Conservation (phyloP, 2,113 vertebrate species). For the Pelodiscus sinensis region DNA sequence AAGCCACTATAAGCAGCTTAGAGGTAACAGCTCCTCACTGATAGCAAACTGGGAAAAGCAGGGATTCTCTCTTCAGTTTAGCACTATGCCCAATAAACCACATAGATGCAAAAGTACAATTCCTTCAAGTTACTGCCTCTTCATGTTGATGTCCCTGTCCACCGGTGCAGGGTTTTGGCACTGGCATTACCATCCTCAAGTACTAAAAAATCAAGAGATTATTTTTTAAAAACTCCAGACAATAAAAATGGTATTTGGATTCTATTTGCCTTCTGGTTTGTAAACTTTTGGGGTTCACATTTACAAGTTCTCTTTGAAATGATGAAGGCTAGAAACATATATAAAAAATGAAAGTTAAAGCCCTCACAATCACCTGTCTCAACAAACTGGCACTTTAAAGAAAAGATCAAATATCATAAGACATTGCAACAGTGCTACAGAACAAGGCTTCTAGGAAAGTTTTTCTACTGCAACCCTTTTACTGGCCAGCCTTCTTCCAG, state of each 20-base stretch:
- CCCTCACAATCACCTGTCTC: background rate
- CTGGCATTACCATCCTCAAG: background rate
- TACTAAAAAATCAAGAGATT: background rate
- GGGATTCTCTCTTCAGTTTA: background rate
- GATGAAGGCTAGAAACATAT: background rate
- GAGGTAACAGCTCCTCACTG: background rate
- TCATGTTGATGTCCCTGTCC: background rate
- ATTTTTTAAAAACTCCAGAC: background rate
- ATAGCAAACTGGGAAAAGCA: background rate
- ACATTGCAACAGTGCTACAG: background rate
- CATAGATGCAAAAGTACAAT: background rate
- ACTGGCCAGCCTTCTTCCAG: background rate
- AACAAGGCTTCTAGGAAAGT: background rate
- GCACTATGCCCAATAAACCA: background rate
- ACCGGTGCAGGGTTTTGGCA: background rate
- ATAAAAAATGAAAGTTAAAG: background rate
- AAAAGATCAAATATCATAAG: background rate
- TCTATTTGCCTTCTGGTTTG: background rate
- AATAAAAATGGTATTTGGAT: background rate
- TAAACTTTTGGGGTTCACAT: background rate
- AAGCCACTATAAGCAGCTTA: background rate
- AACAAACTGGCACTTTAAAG: background rate
- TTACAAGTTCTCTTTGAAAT: background rate
- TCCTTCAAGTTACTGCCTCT: background rate
- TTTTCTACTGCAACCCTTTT: background rate